Base-by-base conservation (phyloP, 1,140 invertebrate species). In the Uloborus diversus region DNA sequence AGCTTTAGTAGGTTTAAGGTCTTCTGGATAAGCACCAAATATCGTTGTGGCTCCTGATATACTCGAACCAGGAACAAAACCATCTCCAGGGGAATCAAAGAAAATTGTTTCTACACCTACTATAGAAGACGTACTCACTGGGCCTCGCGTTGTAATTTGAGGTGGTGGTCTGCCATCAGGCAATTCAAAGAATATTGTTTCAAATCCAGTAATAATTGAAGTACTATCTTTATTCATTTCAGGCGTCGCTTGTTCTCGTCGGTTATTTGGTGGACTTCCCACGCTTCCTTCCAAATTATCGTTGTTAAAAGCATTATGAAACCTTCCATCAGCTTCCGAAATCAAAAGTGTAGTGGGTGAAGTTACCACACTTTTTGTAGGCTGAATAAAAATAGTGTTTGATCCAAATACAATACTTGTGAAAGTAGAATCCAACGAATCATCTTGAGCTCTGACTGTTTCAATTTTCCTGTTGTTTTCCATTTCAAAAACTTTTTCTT, bases 171-270 rank as follows among this genome's bases (percentile, higher is more conserved):
- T 25, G 47, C 37, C 80, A 49, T 73, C 66, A 7, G 73, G 73
- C 2, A 69, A 61, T 73, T 57, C 81, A 33, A 83, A 82, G 42
- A 83, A 83, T 49, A 82, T 81, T 3, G 82, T 83, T 53, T 83
- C 80, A 5, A 59, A 47, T 27, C 82, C 82, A 23, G 71, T 75
- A 56, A 83, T 83, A 9, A 83, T 20, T 27, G 78, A 78, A 7
- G 79, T 80, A 17, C 59, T 71, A 20, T 69, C 78, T 13, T 23
- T 42, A n/a, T 25, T 5, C 28, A 69, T 70, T 0, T 37, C 57
- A 5, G 79, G 68, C 4, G 68, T 71, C 20, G 42, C 30, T 65
- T 65, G 49, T 56, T 65, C 17, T 5, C 70, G 59, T 53, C 47
- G 64, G 30, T 56, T 61, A 33, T 42, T 71, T 23, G 35, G 66